Conservation (phyloP, 1,140 invertebrate genomes). For the Drosophila mojavensis region DNA sequence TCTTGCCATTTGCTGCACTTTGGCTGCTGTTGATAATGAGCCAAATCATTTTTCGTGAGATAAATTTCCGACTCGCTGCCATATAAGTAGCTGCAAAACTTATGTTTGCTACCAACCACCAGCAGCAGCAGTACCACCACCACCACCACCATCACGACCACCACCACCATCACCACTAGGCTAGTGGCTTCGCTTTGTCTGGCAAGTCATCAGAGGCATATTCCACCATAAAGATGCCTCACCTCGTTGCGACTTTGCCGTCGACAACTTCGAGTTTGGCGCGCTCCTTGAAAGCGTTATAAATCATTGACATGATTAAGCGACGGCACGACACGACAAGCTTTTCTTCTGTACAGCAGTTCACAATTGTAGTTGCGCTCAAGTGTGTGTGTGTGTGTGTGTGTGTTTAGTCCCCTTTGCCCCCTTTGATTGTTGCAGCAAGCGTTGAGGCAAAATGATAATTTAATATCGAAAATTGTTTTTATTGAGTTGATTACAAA, state of each 20-base stretch:
- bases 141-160: conserved; percentile 1
- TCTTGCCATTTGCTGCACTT: conserved; percentile 57
- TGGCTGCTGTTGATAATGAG: conserved; percentile 79
- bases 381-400: neutral
- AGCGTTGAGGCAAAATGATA: conserved; percentile 56
- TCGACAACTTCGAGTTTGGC: conserved; percentile 79
- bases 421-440: conserved; percentile 16
- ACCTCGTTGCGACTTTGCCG: conserved; percentile 55
- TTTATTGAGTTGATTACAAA: conserved; percentile 75
- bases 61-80: conserved; percentile 66
- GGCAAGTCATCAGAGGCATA: conserved; percentile 26
- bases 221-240: conserved; percentile 16
- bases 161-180: neutral
- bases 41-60: conserved; percentile 81
- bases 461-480: conserved; percentile 81
- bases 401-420: conserved; percentile 14
- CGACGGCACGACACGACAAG: conserved; percentile 77
- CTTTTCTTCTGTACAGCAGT: conserved; percentile 63
- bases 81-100: conserved; percentile 79
- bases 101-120: conserved; percentile 63
- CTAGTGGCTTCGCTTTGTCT: conserved; percentile 40
- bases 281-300: conserved; percentile 80
- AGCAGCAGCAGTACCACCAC: conserved; percentile 6
- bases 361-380: conserved; percentile 19
- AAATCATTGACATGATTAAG: conserved; percentile 83